phyloP scores from a whole-genome alignment of 30 jellyfish, hydroid and myxozoan genomes.

The Hydractinia echinata region DNA sequence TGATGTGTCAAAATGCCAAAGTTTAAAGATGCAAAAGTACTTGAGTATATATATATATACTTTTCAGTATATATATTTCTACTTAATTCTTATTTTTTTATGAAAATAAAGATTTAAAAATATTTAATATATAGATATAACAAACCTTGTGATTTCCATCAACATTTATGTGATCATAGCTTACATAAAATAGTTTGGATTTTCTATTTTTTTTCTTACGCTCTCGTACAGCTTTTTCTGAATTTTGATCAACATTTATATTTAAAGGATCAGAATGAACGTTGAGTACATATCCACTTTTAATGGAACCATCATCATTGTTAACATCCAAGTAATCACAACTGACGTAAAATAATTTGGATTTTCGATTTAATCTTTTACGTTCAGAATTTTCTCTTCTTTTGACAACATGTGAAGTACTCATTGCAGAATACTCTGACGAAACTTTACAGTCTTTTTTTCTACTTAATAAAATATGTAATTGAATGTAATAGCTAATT shows the following conservation, averaged over 20 bases:
- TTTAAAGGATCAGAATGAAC: slow-evolving; percentile 23
- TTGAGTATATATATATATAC: no score
- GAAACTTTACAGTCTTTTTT: no score
- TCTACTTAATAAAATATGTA: no score
- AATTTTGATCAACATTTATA: slow-evolving; percentile 1
- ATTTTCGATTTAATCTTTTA: slow-evolving; percentile 31
- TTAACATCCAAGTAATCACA: slow-evolving; percentile 44
- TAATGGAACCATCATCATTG: slow-evolving; percentile 1
- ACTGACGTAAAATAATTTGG: slow-evolving; percentile 50
- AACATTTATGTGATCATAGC: slow-evolving; percentile 54
- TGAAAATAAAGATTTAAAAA: no score
- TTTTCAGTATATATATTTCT: no score
- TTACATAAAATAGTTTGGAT: slow-evolving; percentile 73
- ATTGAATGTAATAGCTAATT: no score
- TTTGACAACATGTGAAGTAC: background rate
- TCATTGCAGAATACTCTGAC: no score
- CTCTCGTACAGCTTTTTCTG: background rate
- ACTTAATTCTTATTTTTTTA: no score
- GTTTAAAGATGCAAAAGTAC: no score
- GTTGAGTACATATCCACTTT: slow-evolving; percentile 11
- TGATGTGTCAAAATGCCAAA: no score
- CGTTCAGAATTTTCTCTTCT: background rate
- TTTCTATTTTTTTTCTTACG: slow-evolving; percentile 43
- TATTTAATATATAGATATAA: no score
- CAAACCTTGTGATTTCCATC: background rate